Percentiles rank a stretch among this genome's conserved stretches.
Evolutionary conservation across 1,140 invertebrate species (phyloP).

Genomic region (Leguminivora glycinivorella): DNA sequence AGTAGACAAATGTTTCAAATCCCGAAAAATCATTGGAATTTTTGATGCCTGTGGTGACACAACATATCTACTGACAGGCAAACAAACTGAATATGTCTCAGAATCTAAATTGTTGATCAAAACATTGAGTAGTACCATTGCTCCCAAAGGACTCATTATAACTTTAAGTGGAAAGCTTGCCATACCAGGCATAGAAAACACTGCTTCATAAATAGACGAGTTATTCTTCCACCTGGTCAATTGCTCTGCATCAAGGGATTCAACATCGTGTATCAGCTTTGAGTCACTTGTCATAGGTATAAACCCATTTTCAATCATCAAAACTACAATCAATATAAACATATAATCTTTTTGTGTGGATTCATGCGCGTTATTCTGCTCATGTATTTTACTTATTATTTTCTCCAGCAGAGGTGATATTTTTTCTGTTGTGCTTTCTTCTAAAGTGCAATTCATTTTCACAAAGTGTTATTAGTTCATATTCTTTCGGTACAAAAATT

Average conservation of each 20-base stretch:
- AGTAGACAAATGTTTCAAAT: constrained; percentile 56
- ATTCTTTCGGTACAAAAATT: background rate
- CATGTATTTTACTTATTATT: constrained; percentile 43
- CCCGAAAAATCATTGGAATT: constrained; percentile 61
- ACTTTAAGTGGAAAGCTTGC: constrained; percentile 48
- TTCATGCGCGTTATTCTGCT: constrained; percentile 43
- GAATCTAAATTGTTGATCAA: constrained; percentile 50
- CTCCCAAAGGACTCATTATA: constrained; percentile 56
- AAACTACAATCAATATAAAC: constrained; percentile 51
- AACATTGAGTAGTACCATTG: constrained; percentile 55
- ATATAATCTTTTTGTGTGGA: constrained; percentile 57
- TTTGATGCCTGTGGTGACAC: constrained; percentile 50
- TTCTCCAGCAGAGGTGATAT: constrained; percentile 48
- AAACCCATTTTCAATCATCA: constrained; percentile 66
- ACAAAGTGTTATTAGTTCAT: constrained; percentile 8
- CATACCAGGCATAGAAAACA: constrained; percentile 55
- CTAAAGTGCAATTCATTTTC: constrained; percentile 53
- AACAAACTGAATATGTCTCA: constrained; percentile 62
- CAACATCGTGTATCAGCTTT: constrained; percentile 33
- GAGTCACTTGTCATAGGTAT: constrained; percentile 39
- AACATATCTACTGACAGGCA: constrained; percentile 58
- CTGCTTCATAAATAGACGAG: constrained; percentile 48
- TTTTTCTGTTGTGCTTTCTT: constrained; percentile 57
- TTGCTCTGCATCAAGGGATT: constrained; percentile 37
- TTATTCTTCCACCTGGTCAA: constrained; percentile 47